A percentile compares a stretch with the other conserved stretches of the same genome.
phyloP scores from a whole-genome alignment of 2,797 vertebrate species.

The Lutjanus campechanus region DNA sequence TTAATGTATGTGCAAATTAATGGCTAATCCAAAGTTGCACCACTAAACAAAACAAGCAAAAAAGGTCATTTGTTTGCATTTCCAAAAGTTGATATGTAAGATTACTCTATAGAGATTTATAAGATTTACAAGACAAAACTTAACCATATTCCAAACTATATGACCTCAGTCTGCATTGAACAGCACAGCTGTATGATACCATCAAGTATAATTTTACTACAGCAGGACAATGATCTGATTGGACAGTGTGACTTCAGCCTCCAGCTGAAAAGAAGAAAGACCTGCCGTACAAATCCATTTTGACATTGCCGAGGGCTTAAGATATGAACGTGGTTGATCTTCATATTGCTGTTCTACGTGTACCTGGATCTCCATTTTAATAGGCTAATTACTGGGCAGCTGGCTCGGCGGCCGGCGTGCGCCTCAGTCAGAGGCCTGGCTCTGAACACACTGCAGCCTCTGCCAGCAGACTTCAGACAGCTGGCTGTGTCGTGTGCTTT shows the following conservation, averaged over 20 bases:
- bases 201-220: slow-evolving; percentile 1
- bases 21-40: neutral
- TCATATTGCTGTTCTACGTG: slow-evolving; percentile 72
- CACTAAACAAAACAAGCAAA: neutral
- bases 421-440: slow-evolving; percentile 56
- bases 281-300: slow-evolving; percentile 51
- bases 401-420: slow-evolving; percentile 20
- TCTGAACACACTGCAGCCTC: slow-evolving; percentile 61
- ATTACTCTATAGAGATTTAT: neutral
- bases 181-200: neutral
- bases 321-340: slow-evolving; percentile 80
- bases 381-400: slow-evolving; percentile 80
- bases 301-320: slow-evolving; percentile 75
- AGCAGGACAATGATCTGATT: slow-evolving; percentile 25
- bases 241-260: slow-evolving; percentile 16
- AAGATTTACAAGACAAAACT: neutral
- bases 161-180: neutral
- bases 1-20: neutral
- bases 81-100: neutral
- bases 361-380: slow-evolving; percentile 87
- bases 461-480: slow-evolving; percentile 66
- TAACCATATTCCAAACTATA: neutral
- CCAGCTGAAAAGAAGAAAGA: slow-evolving; percentile 38
- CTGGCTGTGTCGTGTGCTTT: slow-evolving; percentile 56
- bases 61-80: neutral